These are phyloP conservation scores for Synanthedon formicaeformis DNA, from an alignment of 2,888 invertebrate genomes.

Conservation along the genomic window DNA sequence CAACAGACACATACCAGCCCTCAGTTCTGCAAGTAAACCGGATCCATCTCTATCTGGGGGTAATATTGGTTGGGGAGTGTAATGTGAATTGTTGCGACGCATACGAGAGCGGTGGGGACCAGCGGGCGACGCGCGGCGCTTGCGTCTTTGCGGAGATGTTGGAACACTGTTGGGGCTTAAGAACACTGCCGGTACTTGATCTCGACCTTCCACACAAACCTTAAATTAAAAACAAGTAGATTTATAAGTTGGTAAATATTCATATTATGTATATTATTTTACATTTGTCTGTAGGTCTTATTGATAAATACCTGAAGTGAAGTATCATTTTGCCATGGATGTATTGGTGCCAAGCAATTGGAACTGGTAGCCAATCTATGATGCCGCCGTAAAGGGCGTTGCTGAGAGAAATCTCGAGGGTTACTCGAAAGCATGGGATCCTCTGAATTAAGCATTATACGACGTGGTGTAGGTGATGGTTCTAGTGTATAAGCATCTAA, in stretches of 20 bases:
- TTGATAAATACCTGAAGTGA: conserved; percentile 41
- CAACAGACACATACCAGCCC: conserved; percentile 26
- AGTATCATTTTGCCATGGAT: conserved; percentile 53
- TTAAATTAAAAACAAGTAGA: conserved; percentile 9
- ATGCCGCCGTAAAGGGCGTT: conserved; percentile 41
- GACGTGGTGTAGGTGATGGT: conserved; percentile 77
- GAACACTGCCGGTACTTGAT: conserved; percentile 80
- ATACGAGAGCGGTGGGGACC: conserved; percentile 66
- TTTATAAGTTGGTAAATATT: not conserved
- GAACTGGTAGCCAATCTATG: conserved; percentile 29
- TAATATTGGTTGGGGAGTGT: conserved; percentile 94
- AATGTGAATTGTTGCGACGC: conserved; percentile 68
- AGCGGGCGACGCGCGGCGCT: conserved; percentile 74
- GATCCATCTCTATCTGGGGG: conserved; percentile 91
- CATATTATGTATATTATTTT: not conserved
- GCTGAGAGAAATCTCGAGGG: conserved; percentile 79
- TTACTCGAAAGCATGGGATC: conserved; percentile 87
- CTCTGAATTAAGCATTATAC: conserved; percentile 90
- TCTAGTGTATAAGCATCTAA: conserved; percentile 73
- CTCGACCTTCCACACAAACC: conserved; percentile 72
- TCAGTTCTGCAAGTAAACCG: conserved; percentile 79
- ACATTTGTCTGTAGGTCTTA: not conserved
- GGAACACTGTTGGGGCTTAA: conserved; percentile 81
- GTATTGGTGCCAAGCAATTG: conserved; percentile 30
- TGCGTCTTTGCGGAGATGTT: conserved; percentile 74